Conservation (phyloP, 2,888 invertebrate genomes). For the Quadroppia sp. region DNA sequence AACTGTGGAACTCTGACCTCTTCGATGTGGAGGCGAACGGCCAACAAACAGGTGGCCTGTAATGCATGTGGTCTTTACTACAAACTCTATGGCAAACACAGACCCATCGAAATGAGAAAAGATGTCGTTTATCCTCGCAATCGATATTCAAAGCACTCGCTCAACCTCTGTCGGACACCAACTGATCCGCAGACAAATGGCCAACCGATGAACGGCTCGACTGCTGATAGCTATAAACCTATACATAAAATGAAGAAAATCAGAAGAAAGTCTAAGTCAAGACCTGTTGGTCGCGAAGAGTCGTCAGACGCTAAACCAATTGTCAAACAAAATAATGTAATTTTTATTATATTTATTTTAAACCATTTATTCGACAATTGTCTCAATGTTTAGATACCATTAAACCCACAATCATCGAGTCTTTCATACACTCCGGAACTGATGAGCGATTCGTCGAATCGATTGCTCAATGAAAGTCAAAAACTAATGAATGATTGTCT, state of each 20-base stretch:
- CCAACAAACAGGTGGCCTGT: constrained; percentile 42
- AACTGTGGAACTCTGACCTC: constrained; percentile 41
- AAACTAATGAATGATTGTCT: not conserved
- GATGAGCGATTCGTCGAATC: not conserved
- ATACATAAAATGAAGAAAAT: not conserved
- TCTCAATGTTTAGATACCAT: not conserved
- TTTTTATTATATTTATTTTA: not conserved
- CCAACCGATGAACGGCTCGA: not conserved
- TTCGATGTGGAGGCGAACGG: constrained; percentile 42
- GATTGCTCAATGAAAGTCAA: not conserved
- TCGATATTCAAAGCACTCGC: constrained; percentile 35
- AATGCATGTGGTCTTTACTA: constrained; percentile 42
- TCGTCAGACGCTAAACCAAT: not conserved
- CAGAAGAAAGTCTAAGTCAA: not conserved
- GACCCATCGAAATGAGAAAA: constrained; percentile 42
- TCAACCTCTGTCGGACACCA: not conserved
- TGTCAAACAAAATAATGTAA: not conserved
- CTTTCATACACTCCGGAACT: not conserved
- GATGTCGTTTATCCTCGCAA: constrained; percentile 41
- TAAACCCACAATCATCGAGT: not conserved
- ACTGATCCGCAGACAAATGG: not conserved
- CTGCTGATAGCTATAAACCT: not conserved
- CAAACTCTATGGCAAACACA: constrained; percentile 40
- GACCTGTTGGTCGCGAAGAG: not conserved
- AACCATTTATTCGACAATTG: not conserved